Percentiles rank a stretch among this genome's conserved stretches.
phyloP scores from a whole-genome alignment of 2,113 vertebrate species.

The Anarrhichthys ocellatus region DNA sequence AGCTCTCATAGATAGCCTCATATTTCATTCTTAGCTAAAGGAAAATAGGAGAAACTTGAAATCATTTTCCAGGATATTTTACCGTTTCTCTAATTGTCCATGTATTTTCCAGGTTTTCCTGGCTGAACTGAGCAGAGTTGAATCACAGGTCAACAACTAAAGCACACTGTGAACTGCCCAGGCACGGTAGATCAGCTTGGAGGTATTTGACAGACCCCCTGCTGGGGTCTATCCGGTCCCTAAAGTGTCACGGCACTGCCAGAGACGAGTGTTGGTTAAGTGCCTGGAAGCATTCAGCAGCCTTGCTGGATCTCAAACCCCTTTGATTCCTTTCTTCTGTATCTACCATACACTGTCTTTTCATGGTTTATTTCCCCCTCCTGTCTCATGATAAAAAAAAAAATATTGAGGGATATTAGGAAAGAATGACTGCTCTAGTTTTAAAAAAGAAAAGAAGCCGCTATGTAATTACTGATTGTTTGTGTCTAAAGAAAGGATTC shows the following conservation, averaged over 20 bases:
- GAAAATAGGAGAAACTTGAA: neutral
- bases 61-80: neutral
- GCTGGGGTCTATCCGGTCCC: constrained; percentile 55
- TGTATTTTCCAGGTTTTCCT: neutral
- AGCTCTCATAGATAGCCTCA: no score
- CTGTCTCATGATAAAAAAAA: constrained; percentile 21
- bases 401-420: neutral
- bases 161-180: constrained; percentile 7
- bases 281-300: constrained; percentile 41
- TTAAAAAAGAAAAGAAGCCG: neutral
- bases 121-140: constrained; percentile 26
- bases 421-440: neutral
- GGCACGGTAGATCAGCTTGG: constrained; percentile 38
- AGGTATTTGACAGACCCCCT: constrained; percentile 51
- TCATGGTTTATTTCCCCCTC: neutral
- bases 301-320: constrained; percentile 35
- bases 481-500: neutral
- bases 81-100: neutral
- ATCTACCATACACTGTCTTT: constrained; percentile 5
- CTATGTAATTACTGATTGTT: neutral
- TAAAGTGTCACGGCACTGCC: constrained; percentile 45
- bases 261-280: constrained; percentile 48
- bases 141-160: constrained; percentile 45
- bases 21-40: no score
- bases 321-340: constrained; percentile 20